A percentile compares a stretch with the other conserved stretches of the same genome.
Evolutionary conservation across 1,140 invertebrate species (phyloP).

Genomic region (Cydia amplana): DNA sequence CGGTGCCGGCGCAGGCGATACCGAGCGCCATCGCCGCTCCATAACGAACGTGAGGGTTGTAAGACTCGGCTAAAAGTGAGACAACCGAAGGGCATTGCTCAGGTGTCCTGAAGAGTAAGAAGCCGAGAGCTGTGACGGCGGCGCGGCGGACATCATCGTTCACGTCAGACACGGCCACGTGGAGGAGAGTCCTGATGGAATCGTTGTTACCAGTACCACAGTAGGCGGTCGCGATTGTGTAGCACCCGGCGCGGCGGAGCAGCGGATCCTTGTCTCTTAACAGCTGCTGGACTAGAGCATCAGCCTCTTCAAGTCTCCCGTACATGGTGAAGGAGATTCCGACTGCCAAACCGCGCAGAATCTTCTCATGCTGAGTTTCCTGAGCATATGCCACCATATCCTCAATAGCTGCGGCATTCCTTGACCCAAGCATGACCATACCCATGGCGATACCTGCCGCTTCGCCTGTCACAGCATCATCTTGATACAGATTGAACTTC

Average conservation of each 20-base stretch:
- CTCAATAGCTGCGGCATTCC: constrained; percentile 91
- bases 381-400: constrained; percentile 93
- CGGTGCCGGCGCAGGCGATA: constrained; percentile 98
- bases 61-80: constrained; percentile 97
- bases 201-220: constrained; percentile 98
- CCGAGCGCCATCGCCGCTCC: constrained; percentile 99
- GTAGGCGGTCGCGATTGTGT: constrained; percentile 98
- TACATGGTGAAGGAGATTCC: constrained; percentile 99
- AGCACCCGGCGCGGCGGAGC: constrained; percentile 94
- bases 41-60: constrained; percentile 99
- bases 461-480: constrained; percentile 99
- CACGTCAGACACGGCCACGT: constrained; percentile 98
- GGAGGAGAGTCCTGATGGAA: constrained; percentile 95
- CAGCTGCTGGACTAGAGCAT: constrained; percentile 94
- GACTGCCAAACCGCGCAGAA: constrained; percentile 95
- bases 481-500: constrained; percentile 98
- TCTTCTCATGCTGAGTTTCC: constrained; percentile 99
- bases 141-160: constrained; percentile 99
- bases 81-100: constrained; percentile 99
- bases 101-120: constrained; percentile 96
- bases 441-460: constrained; percentile 99
- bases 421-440: constrained; percentile 98
- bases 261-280: constrained; percentile 93
- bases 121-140: constrained; percentile 98
- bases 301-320: constrained; percentile 96